Base-by-base conservation (phyloP, 2,797 vertebrate species). In the Cyclopterus lumpus region DNA sequence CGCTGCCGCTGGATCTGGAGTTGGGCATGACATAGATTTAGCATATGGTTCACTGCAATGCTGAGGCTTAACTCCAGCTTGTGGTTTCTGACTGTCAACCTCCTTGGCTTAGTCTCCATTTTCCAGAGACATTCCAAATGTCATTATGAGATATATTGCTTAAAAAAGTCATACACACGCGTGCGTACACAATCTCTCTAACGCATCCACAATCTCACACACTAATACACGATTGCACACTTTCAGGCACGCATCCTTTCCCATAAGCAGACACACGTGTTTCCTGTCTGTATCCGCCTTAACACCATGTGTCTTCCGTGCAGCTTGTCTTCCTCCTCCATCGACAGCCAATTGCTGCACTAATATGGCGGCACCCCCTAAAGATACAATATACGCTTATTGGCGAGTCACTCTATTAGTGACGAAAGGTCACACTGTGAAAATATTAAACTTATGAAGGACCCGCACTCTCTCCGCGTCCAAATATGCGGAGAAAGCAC, bases 381-480 rank as follows among this genome's bases (percentile, higher is more conserved):
- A 94, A 95, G 94, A 96, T 93, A 95, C 94, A 96, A 96, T 96
- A 96, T 94, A 91, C 90, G 79, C 92, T 94, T 95, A 94, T 95
- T 95, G 94, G 93, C 86, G 55, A 92, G 93, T 85, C 94, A 94
- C 94, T 96, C 94, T 95, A 94, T 95, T 95, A 96, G 93, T 95
- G 94, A 96, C 95, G 94, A 94, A 95, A 96, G 95, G 95, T 96
- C 95, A 95, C 88, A 91, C 94, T 90, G 90, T 91, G 93, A 94
- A 95, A 95, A 95, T 95, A 95, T 95, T 91, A 95, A 95, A 96
- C 93, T 95, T 94, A 94, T 95, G 93, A 94, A 95, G 92, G 91
- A 91, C 82, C 88, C 46, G 73, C 81, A 60, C 92, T 92, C 88
- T 88, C 86, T 81, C 87, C 63, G 85, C 89, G 82, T 91, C 93